Evolutionary conservation across 2,113 vertebrate species (phyloP), one percentile per base, ranked within the genome.

Genomic region (Periophthalmodon schlosseri): DNA sequence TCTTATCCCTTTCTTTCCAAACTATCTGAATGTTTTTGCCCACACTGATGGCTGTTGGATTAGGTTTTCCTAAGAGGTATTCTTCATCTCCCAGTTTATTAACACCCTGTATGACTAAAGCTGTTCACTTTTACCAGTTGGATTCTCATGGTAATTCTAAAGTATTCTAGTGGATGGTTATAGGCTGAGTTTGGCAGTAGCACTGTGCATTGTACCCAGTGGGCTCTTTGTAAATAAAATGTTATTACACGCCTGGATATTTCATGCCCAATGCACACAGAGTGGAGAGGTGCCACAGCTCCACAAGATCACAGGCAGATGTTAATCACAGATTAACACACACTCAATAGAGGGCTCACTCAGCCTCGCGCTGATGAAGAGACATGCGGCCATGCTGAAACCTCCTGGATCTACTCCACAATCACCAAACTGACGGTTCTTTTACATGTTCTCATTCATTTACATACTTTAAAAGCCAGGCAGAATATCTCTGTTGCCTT

Each of bases 211-310:
- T 92, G 83, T 89, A 82, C 88, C 89, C 89, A 89, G 80, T 87
- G 89, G 89, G 87, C 88, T 82, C 86, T 91, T 90, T 91, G 90
- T 92, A 91, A 92, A 93, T 90, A 92, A 91, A 91, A 92, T 89
- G 84, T 92, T 89, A 92, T 92, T 91, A 89, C 88, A 91, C 85
- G 88, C 87, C 81, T 89, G 89, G 84, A 87, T 89, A 86, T 91
- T 90, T 86, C 88, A 90, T 90, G 88, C 88, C 82, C 85, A 78
- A 80, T 79, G 83, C 85, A 87, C 86, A 81, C 74, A 87, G 80
- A 81, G 84, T 84, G 89, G 88, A 84, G 72, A 86, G 84, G 85
- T 87, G 84, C 91, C 89, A 81, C 83, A 86, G 81, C 82, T 88
- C 88, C 88, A 87, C 66, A 57, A 88, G 85, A 89, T 91, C 81